Evolutionary conservation across 2,888 invertebrate genomes (phyloP).

Genomic region (Automeris io): DNA sequence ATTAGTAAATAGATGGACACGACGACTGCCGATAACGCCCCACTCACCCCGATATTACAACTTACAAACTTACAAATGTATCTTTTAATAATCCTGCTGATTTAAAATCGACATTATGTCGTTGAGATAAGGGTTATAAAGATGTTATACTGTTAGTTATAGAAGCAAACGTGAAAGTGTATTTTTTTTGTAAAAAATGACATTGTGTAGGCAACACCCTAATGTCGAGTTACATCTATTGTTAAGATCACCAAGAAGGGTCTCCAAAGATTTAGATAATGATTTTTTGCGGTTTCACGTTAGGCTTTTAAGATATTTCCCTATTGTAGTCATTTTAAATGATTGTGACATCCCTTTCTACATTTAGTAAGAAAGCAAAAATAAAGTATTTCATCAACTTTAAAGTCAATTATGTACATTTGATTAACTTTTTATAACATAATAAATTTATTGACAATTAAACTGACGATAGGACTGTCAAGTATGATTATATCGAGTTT

Average conservation of each 20-base stretch:
- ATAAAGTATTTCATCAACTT: too few species aligned
- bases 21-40: conserved; percentile 61
- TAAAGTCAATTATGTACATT: too few species aligned
- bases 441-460: too few species aligned
- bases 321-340: not conserved
- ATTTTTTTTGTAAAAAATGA: conserved; percentile 49
- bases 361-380: too few species aligned
- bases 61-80: conserved; percentile 23
- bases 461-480: too few species aligned
- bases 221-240: conserved; percentile 51
- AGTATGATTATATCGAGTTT: too few species aligned
- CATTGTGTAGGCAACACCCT: conserved; percentile 60
- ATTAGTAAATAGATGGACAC: conserved; percentile 75
- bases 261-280: conserved; percentile 32
- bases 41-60: conserved; percentile 60
- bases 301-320: conserved; percentile 17
- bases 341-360: too few species aligned
- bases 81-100: conserved; percentile 1
- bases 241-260: conserved; percentile 53
- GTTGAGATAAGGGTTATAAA: conserved; percentile 13
- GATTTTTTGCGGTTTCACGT: conserved; percentile 20
- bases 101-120: conserved; percentile 9
- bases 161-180: conserved; percentile 25
- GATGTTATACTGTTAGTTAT: conserved; percentile 4
- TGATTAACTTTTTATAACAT: too few species aligned